Evolutionary conservation across 1,140 invertebrate genomes (phyloP).

Genomic region (Apocrypta bakeri): DNA sequence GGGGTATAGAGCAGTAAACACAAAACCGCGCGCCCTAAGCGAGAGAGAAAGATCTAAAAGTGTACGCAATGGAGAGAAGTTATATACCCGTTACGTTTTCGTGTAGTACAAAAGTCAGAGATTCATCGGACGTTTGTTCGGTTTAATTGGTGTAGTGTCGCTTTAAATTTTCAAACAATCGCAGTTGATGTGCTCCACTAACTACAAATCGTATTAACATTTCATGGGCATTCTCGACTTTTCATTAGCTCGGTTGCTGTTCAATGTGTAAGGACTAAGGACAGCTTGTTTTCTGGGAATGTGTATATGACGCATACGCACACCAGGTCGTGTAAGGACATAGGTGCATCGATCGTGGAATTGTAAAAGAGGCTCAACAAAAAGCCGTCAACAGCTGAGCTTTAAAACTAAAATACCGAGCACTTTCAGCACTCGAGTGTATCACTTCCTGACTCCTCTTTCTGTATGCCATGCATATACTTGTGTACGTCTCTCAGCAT

Average conservation of each 20-base stretch:
- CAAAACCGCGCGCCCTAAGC: background rate
- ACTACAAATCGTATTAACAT: background rate
- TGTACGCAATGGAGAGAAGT: background rate
- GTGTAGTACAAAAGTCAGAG: too few species aligned
- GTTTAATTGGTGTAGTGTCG: background rate
- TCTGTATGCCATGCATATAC: too few species aligned
- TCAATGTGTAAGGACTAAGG: too few species aligned
- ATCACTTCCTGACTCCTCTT: background rate
- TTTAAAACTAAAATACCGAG: background rate
- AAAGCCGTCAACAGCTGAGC: background rate
- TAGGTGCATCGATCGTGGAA: too few species aligned
- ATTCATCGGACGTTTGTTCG: too few species aligned
- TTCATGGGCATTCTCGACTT: background rate
- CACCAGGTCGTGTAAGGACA: too few species aligned
- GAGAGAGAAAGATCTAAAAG: background rate
- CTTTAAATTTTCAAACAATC: background rate
- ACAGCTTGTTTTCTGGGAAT: too few species aligned
- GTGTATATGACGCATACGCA: too few species aligned
- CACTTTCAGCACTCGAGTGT: background rate
- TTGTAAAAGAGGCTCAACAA: background rate
- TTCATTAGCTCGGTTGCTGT: background rate
- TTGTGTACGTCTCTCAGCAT: background rate
- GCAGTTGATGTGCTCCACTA: too few species aligned
- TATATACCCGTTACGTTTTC: too few species aligned
- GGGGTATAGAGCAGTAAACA: constrained; percentile 35